Evolutionary conservation across 2,888 invertebrate species (phyloP), one percentile per base, ranked within the genome.

Genomic region (Deilephila porcellus): DNA sequence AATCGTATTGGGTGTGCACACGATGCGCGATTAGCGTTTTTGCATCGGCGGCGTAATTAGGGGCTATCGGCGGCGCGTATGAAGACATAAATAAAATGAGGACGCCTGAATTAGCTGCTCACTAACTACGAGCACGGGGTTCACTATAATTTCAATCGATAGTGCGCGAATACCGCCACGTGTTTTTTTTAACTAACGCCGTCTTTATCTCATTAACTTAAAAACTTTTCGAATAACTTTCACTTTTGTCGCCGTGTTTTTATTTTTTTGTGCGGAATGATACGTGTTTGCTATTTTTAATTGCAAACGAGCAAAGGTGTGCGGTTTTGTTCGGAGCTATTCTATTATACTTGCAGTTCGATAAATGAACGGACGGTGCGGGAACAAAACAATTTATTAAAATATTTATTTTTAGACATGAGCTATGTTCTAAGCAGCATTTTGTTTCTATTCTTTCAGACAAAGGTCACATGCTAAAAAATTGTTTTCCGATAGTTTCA

Each of bases 41-140:
- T 94, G 93, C 91, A 85, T 86, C 85, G 83, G 85, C 86, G 80
- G 84, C 89, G 91, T 94, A 94, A 94, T 94, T 94, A 94, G 93
- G 93, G 89, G 87, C 91, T 91, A 93, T 93, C 93, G 93, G 92
- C 93, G 93, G 93, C 89, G 83, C 86, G 92, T 94, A 94, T 94
- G 93, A 93, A 94, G 94, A 94, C 94, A 93, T 94, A 94, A 94
- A 94, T 94, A 93, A 94, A 93, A 87, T 80, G 89, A 86, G 90
- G 87, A 87, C 87, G 83, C 81, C 83, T 86, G 91, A 93, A 91
- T 93, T 91, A 92, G 92, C 90, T 84, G 83, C 83, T 81, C 76
- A 82, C 83, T 83, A 80, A 82, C 86, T 83, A 82, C 81, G 77
- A 84, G 82, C 86, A 84, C 85, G 82, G 80, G 82, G 81, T 83